Base-by-base conservation (phyloP, 2,888 invertebrate species). In the Chrysodeixis includens region DNA sequence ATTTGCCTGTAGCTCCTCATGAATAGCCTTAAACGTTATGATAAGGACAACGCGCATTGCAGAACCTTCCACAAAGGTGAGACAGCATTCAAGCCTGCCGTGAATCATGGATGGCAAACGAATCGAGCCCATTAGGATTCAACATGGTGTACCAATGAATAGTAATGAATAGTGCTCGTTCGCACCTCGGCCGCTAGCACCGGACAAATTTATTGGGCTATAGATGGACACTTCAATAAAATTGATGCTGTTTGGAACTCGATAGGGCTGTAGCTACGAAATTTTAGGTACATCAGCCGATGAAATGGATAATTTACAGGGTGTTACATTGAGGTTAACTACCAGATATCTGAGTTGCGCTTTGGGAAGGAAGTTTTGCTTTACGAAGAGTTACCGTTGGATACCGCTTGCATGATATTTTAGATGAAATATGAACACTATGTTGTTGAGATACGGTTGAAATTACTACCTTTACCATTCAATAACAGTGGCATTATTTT, bases 91-190 rank as follows among this genome's bases (percentile, higher is more conserved):
- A 32, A 62, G 52, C 49, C 8, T 20, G 57, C 66, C 57, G 74
- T 71, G 66, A 74, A 70, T 66, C 79, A 69, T 56, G 62, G 65
- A 35, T 62, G 49, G 46, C 66, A 62, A 57, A 66, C 57, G 71
- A 60, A 79, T 66, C 59, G 58, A 61, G 35, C 56, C 66, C 62
- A 82, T 83, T 80, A 78, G 73, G 71, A 81, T 82, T 81, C 83
- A 80, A 72, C 76, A 80, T 62, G 70, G 66, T 72, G 76, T 74
- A 68, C 65, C 71, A 74, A 83, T 83, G 82, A 83, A 81, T 83
- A 78, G 78, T 74, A 76, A 81, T 73, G 78, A 71, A 76, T 71
- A 60, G 63, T 55, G 69, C 56, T 66, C 66, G 70, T 80, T 83
- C 81, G 73, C 82, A 83, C 82, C 79, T 82, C 58, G 68, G 68